Percentiles rank a stretch among this genome's conserved stretches.
Conservation (phyloP, 1,140 invertebrate genomes). For the Drosophila kikkawai region DNA sequence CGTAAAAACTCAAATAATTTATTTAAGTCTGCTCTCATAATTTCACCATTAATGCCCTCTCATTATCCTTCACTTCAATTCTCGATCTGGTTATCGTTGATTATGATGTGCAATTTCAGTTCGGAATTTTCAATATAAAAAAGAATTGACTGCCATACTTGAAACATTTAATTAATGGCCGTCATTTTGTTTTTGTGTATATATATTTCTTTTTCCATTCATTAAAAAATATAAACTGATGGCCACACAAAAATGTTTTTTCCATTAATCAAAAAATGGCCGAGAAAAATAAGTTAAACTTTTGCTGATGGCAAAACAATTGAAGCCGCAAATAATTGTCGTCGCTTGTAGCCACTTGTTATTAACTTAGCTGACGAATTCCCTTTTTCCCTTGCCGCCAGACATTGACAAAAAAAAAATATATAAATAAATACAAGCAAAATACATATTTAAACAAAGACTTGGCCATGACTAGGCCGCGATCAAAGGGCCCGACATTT, state of each 20-base stretch:
- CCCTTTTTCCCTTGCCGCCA: conserved; percentile 44
- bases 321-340: conserved; percentile 70
- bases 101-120: conserved; percentile 40
- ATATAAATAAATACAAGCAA: conserved; percentile 57
- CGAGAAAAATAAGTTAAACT: conserved; percentile 29
- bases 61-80: conserved; percentile 54
- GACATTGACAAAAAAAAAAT: conserved; percentile 54
- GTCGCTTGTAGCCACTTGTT: conserved; percentile 62
- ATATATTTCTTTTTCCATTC: conserved; percentile 54
- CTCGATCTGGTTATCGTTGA: conserved; percentile 49
- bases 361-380: conserved; percentile 76
- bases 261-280: conserved; percentile 75
- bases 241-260: conserved; percentile 67
- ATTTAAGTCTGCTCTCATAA: conserved; percentile 22
- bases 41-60: conserved; percentile 28
- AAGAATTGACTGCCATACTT: conserved; percentile 31
- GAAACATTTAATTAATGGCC: conserved; percentile 72
- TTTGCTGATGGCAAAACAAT: conserved; percentile 63
- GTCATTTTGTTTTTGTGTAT: conserved; percentile 41
- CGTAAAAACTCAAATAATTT: conserved; percentile 3
- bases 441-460: conserved; percentile 55
- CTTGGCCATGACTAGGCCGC: conserved; percentile 66
- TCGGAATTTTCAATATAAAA: conserved; percentile 7
- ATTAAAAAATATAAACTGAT: conserved; percentile 39
- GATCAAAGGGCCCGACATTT: conserved; percentile 62